Conservation (phyloP, 2,113 vertebrate species). For the Catharus fuscescens region DNA sequence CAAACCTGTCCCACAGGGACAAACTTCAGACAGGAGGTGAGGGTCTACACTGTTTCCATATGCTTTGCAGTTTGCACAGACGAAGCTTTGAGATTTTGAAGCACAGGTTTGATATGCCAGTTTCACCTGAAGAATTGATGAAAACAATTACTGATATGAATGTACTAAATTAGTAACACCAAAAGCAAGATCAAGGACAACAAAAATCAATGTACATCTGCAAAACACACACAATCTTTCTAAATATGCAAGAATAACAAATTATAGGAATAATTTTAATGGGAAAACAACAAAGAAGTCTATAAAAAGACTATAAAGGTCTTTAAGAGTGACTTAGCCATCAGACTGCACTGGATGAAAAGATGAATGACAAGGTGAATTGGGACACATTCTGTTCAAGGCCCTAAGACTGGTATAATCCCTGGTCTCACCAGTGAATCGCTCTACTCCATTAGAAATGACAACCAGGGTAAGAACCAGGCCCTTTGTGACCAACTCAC, state of each 20-base stretch:
- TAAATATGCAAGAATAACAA: not conserved
- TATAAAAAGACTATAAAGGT: not conserved
- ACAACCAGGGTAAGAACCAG: not conserved
- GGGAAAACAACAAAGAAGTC: not conserved
- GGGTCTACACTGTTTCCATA: not conserved
- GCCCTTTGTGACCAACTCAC: not conserved
- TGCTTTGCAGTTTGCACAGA: not conserved
- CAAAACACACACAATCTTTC: not conserved
- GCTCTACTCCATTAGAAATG: not conserved
- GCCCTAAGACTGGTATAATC: not conserved
- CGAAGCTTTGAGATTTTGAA: not conserved
- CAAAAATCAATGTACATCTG: not conserved
- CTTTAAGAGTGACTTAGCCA: not conserved
- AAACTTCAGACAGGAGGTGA: not conserved
- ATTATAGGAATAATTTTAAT: not conserved
- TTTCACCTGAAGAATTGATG: not conserved
- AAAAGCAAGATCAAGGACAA: not conserved
- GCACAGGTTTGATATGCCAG: not conserved
- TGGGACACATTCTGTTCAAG: not conserved
- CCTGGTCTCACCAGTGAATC: not conserved
- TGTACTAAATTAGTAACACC: not conserved
- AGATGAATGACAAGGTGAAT: not conserved
- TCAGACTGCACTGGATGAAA: not conserved
- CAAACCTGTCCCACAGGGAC: not conserved
- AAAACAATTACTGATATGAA: not conserved